Evolutionary conservation across 2,888 invertebrate genomes (phyloP).

Genomic region (Ophion obscuratus): DNA sequence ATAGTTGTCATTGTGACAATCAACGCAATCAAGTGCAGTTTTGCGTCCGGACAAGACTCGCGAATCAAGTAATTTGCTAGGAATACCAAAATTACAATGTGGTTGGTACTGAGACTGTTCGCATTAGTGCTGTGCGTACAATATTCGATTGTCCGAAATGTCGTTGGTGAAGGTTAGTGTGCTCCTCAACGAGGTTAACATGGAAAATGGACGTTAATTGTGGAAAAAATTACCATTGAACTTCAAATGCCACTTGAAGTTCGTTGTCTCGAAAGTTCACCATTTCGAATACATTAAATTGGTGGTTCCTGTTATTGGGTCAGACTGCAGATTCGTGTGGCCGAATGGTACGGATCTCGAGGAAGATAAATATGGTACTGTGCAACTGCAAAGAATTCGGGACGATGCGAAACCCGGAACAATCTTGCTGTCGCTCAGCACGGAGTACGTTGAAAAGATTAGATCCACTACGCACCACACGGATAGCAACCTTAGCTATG

Average conservation of each 20-base stretch:
- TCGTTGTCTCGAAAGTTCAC: too few species aligned
- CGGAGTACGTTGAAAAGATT: slow-evolving; percentile 38
- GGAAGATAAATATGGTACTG: background rate
- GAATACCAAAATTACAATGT: slow-evolving; percentile 24
- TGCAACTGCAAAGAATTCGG: slow-evolving; percentile 34
- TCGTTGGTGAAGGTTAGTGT: slow-evolving; percentile 42
- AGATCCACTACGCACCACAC: background rate
- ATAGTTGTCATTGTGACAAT: slow-evolving; percentile 40
- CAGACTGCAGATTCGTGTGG: slow-evolving; percentile 59
- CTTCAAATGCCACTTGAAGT: background rate
- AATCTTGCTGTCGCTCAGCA: slow-evolving; percentile 30
- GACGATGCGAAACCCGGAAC: slow-evolving; percentile 52
- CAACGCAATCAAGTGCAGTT: slow-evolving; percentile 35
- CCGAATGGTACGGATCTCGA: slow-evolving; percentile 50
- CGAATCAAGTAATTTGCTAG: background rate
- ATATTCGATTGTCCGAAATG: background rate
- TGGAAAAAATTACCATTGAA: background rate
- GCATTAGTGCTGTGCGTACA: slow-evolving; percentile 30
- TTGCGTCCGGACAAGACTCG: too few species aligned
- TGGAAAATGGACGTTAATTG: too few species aligned
- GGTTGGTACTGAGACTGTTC: slow-evolving; percentile 16
- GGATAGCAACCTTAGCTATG: slow-evolving; percentile 8
- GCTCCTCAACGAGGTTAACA: background rate
- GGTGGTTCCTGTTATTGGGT: background rate
- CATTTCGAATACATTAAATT: background rate